Evolutionary conservation across 2,888 invertebrate genomes (phyloP).

Genomic region (Agrilus biguttatus): DNA sequence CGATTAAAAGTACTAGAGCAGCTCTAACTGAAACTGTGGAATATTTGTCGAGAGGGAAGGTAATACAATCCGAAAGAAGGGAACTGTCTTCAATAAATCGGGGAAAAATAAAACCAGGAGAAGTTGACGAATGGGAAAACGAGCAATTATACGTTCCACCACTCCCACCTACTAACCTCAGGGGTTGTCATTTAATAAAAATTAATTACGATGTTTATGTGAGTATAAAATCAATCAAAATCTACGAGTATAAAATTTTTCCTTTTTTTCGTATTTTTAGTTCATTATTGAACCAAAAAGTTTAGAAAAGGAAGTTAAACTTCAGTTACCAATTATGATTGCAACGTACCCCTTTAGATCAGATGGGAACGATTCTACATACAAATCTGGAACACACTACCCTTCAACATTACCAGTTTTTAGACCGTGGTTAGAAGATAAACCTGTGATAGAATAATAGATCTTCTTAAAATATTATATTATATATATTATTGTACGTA

Average conservation of each 20-base stretch:
- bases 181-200: slow-evolving; percentile 86
- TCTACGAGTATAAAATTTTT: background rate
- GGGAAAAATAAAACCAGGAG: slow-evolving; percentile 70
- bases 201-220: slow-evolving; percentile 88
- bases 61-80: slow-evolving; percentile 74
- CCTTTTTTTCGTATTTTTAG: slow-evolving; percentile 34
- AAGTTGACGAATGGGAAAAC: slow-evolving; percentile 71
- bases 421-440: slow-evolving; percentile 76
- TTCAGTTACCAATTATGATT: slow-evolving; percentile 81
- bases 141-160: slow-evolving; percentile 87
- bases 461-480: no score
- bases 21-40: slow-evolving; percentile 80
- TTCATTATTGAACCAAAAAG: slow-evolving; percentile 86
- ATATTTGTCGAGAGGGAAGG: slow-evolving; percentile 73
- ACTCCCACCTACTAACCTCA: slow-evolving; percentile 82
- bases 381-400: slow-evolving; percentile 78
- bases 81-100: slow-evolving; percentile 65
- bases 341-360: slow-evolving; percentile 78
- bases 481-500: background rate
- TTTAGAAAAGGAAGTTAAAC: slow-evolving; percentile 79
- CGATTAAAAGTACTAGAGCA: slow-evolving; percentile 73
- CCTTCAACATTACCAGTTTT: slow-evolving; percentile 84
- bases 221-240: slow-evolving; percentile 32
- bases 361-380: slow-evolving; percentile 48
- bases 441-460: slow-evolving; percentile 29